phyloP scores from a whole-genome alignment of 2,888 invertebrate genomes.

The Desoria tigrina region DNA sequence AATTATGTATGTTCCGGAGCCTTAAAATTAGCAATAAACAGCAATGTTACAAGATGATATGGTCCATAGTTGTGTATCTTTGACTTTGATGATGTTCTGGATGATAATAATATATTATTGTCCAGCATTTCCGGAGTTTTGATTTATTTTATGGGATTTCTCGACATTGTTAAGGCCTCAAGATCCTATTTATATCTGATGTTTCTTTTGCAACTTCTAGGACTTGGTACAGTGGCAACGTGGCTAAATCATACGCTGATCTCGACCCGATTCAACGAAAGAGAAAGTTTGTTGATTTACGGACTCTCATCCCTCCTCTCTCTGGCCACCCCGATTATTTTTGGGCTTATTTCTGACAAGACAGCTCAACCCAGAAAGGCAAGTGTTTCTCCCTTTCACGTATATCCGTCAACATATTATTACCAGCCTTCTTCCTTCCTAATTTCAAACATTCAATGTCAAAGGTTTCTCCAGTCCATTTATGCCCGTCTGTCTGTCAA shows the following conservation, averaged over 20 bases:
- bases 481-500: conserved; percentile 2
- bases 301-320: conserved; percentile 49
- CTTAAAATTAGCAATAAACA: too few species aligned
- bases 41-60: too few species aligned
- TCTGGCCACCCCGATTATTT: conserved; percentile 48
- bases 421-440: neutral
- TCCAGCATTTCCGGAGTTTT: too few species aligned
- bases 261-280: conserved; percentile 46
- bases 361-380: conserved; percentile 51
- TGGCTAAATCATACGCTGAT: conserved; percentile 50
- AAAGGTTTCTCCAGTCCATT: neutral
- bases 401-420: neutral
- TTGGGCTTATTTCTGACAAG: conserved; percentile 51
- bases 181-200: too few species aligned
- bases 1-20: too few species aligned
- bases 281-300: conserved; percentile 49
- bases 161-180: too few species aligned
- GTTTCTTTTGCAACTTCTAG: conserved; percentile 19
- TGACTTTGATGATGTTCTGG: too few species aligned
- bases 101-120: too few species aligned
- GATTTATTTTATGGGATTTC: too few species aligned
- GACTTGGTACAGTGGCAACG: conserved; percentile 43
- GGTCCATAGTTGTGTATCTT: too few species aligned
- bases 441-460: neutral
- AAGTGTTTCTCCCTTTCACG: conserved; percentile 17